These are phyloP conservation scores for Conus canariensis DNA, from an alignment of 2,888 invertebrate genomes.

Conservation along the genomic window DNA sequence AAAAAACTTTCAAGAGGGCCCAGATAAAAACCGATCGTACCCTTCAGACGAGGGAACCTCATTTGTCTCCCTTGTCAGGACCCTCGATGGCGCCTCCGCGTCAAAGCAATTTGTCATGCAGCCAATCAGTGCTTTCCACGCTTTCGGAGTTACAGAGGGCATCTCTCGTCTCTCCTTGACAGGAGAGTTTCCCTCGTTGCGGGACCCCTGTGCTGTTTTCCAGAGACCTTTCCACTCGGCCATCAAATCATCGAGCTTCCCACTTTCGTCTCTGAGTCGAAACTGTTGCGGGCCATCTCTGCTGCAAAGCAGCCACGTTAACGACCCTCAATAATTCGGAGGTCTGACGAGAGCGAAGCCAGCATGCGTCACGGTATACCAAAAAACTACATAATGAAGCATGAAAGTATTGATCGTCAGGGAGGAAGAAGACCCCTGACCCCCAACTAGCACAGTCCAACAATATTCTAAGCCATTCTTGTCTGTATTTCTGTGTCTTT, in stretches of 20 bases:
- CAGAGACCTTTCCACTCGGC: not conserved
- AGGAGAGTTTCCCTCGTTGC: constrained; percentile 9
- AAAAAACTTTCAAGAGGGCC: not conserved
- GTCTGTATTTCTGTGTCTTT: not conserved
- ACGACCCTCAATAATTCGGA: not conserved
- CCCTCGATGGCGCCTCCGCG: not conserved
- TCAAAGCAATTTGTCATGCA: constrained; percentile 33
- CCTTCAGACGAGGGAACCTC: not conserved
- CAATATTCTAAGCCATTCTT: not conserved
- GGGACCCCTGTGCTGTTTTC: constrained; percentile 6
- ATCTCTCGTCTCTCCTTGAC: constrained; percentile 24
- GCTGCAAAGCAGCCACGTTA: not conserved
- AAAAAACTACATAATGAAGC: not conserved
- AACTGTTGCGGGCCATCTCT: not conserved
- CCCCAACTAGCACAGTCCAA: not conserved
- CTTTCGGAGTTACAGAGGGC: not conserved
- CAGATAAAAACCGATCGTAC: not conserved
- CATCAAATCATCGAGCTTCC: not conserved
- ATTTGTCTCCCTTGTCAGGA: not conserved
- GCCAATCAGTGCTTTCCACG: constrained; percentile 29
- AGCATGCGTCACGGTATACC: not conserved
- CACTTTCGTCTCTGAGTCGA: not conserved
- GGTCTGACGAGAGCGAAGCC: not conserved
- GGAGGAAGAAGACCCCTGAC: not conserved
- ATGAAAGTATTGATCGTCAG: not conserved